Base-by-base conservation (phyloP, 2,888 invertebrate species). In the Zaprionus lineosus region DNA sequence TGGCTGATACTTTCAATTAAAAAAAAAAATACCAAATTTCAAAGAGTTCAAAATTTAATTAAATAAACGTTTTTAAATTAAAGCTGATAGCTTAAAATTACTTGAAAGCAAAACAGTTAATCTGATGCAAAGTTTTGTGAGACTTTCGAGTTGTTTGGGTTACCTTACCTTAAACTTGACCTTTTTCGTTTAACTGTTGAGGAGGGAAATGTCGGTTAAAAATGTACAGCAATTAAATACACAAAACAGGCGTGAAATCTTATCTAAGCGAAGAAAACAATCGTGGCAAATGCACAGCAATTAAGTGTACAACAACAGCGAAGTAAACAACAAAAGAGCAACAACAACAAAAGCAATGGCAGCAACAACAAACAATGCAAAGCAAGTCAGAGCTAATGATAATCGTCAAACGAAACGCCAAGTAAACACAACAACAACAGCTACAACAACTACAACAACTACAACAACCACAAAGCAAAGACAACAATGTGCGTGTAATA, bases 91-190 rank as follows among this genome's bases (percentile, higher is more conserved):
- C n/a, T n/a, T n/a, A n/a, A n/a, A n/a, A n/a, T n/a, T n/a, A n/a
- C n/a, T n/a, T n/a, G n/a, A n/a, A n/a, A n/a, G n/a, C n/a, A n/a
- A 24, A 24, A 11, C 26, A 9, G 11, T 50, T 21, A 39, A 21
- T 15, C 24, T 16, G 8, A 6, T 2, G 8, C 8, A 6, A 36
- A 44, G 36, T 36, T 36, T 34, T 28, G 33, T 24, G 1, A 12
- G 29, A 9, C 12, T 19, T 18, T 18, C 31, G 12, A 41, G 19
- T 9, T 28, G 12, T 29, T 15, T 12, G 18, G 11, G 24, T 16
- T 19, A 18, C 5, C n/a, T 19, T 12, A 40, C 43, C 48, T 43
- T 71, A 74, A 70, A 77, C 77, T 77, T 77, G 67, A 77, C 55
- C 47, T 59, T 62, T 48, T 44, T 33, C 41, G n/a, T 21, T 11